Percentiles rank a stretch among this genome's conserved stretches.
These are phyloP conservation scores for Melanaphis sacchari DNA, from an alignment of 1,140 invertebrate species.

Conservation along the genomic window DNA sequence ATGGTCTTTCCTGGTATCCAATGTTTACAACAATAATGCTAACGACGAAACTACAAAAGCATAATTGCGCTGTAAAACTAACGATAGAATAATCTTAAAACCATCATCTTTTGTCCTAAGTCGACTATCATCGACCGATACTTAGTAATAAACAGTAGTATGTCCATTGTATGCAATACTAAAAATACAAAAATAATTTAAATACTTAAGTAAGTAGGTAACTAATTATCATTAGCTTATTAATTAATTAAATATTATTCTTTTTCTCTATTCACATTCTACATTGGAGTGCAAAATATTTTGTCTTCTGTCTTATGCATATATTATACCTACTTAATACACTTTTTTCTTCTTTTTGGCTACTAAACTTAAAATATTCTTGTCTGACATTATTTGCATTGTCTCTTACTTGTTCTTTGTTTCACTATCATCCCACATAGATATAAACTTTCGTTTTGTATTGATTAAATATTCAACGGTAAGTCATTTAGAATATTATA, in stretches of 20 bases:
- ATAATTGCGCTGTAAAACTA: background rate
- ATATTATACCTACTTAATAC: too few species aligned
- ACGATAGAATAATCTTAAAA: background rate
- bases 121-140: background rate
- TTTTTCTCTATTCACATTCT: background rate
- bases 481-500: background rate
- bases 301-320: too few species aligned
- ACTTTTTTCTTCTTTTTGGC: background rate
- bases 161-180: background rate
- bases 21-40: background rate
- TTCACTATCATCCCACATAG: background rate
- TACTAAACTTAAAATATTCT: background rate
- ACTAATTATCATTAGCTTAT: background rate
- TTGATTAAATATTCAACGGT: background rate
- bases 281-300: background rate
- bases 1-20: background rate
- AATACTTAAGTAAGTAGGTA: background rate
- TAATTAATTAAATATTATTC: background rate
- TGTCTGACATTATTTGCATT: background rate
- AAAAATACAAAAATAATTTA: background rate
- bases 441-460: slow-evolving; percentile 16
- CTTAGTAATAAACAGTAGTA: background rate
- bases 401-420: background rate
- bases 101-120: background rate
- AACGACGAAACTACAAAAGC: background rate